phyloP scores from a whole-genome alignment of 2,113 vertebrate species.

The Tichodroma muraria region DNA sequence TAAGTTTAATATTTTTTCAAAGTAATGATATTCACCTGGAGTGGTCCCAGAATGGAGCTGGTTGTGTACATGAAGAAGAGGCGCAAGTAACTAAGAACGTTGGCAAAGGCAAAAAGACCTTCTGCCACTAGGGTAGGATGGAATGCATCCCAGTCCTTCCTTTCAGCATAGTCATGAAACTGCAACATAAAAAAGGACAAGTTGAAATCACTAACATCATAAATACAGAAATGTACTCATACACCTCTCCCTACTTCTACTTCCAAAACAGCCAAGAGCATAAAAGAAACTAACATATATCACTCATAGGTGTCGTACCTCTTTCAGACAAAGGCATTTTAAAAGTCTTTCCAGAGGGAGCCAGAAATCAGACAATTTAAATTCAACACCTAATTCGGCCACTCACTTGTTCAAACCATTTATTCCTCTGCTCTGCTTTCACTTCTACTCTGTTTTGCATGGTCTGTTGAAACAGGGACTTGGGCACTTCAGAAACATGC shows the following conservation, averaged over 20 bases:
- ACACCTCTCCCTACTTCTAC: neutral
- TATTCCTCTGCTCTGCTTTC: neutral
- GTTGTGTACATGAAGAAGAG: slow-evolving; percentile 99
- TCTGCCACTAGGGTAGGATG: slow-evolving; percentile 96
- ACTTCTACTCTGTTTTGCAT: neutral
- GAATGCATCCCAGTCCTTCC: slow-evolving; percentile 97
- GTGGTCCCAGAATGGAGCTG: slow-evolving; percentile 93
- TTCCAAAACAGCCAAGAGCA: neutral
- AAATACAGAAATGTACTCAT: neutral
- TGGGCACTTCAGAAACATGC: neutral
- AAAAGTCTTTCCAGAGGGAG: neutral
- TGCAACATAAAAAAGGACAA: slow-evolving; percentile 67
- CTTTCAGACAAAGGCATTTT: neutral
- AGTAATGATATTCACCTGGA: slow-evolving; percentile 79
- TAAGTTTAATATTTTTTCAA: neutral
- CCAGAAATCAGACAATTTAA: neutral
- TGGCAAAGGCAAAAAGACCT: slow-evolving; percentile 96
- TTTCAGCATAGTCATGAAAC: slow-evolving; percentile 78
- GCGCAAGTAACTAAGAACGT: slow-evolving; percentile 93
- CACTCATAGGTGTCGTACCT: neutral
- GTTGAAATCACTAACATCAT: neutral
- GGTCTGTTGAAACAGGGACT: neutral
- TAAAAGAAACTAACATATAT: neutral
- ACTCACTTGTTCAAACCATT: neutral
- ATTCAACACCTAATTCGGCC: neutral